Percentiles rank a stretch among this genome's conserved stretches.
Conservation (phyloP, 2,797 vertebrate genomes). For the Ispidina picta region DNA sequence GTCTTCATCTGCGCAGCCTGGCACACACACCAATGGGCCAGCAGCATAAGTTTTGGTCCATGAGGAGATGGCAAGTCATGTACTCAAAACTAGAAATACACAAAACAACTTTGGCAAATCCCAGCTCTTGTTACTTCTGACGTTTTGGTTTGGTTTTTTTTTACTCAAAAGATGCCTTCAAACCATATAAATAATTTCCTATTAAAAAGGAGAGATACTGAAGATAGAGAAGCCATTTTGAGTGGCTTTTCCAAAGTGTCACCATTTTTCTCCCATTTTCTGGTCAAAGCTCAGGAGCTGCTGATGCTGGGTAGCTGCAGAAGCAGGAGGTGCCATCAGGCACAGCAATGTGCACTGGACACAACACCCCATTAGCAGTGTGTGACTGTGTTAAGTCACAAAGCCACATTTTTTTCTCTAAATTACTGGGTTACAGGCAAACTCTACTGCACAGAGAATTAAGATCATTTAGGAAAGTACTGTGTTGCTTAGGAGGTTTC, state of each 20-base stretch:
- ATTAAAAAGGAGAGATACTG: not conserved
- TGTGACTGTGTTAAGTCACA: not conserved
- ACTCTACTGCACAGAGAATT: not conserved
- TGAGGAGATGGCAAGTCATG: not conserved
- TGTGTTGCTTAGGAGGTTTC: not conserved
- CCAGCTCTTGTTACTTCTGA: not conserved
- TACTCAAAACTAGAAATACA: not conserved
- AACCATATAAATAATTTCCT: not conserved
- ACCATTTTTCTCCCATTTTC: not conserved
- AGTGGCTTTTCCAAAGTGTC: not conserved
- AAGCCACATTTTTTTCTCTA: not conserved
- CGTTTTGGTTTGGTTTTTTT: not conserved
- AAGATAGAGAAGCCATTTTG: not conserved
- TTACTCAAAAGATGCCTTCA: not conserved
- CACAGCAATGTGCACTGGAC: rapidly evolving
- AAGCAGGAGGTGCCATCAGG: not conserved
- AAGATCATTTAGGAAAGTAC: not conserved
- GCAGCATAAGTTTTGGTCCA: not conserved
- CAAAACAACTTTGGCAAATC: not conserved
- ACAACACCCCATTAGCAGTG: not conserved
- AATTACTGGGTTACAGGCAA: not conserved
- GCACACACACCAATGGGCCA: rapidly evolving
- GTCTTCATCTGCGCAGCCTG: not conserved
- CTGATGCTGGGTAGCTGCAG: not conserved
- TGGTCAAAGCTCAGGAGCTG: not conserved